Evolutionary conservation across 2,888 invertebrate genomes (phyloP).

Genomic region (Drosophila subsilvestris): DNA sequence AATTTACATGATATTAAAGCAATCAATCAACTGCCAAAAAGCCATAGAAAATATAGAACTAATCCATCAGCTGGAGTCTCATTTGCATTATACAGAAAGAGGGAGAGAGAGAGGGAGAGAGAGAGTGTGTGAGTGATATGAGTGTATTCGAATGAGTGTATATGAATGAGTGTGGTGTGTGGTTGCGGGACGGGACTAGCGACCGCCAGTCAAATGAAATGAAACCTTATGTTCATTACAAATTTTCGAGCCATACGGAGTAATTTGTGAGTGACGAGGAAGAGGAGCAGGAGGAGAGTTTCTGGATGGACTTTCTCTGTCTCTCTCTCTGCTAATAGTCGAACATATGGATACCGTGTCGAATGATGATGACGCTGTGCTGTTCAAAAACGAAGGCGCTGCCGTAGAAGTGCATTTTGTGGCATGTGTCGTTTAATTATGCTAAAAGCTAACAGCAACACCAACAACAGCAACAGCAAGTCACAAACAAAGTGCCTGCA

Average conservation of each 20-base stretch:
- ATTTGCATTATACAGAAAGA: conserved; percentile 65
- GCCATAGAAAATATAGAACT: conserved; percentile 48
- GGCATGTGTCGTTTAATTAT: conserved; percentile 84
- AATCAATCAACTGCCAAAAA: conserved; percentile 36
- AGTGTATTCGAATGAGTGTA: not conserved
- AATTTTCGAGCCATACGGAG: conserved; percentile 66
- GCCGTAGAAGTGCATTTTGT: conserved; percentile 82
- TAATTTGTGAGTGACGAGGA: conserved; percentile 30
- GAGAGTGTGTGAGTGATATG: too few species aligned
- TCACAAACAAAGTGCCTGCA: conserved; percentile 34
- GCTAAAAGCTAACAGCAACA: conserved; percentile 82
- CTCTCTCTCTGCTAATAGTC: conserved; percentile 46
- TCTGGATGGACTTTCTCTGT: not conserved
- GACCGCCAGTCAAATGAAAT: conserved; percentile 46
- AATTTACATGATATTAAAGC: not conserved
- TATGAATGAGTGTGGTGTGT: conserved; percentile 2
- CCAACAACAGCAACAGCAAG: conserved; percentile 56
- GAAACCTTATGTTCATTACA: conserved; percentile 75
- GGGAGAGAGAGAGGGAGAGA: conserved; percentile 1
- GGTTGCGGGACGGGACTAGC: conserved; percentile 30
- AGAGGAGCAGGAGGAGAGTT: not conserved
- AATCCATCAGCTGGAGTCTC: conserved; percentile 67
- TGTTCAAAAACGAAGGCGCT: conserved; percentile 30
- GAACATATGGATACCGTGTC: conserved; percentile 82
- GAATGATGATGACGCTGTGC: conserved; percentile 59